These are phyloP conservation scores for Acanthosoma haemorrhoidale DNA, from an alignment of 2,888 invertebrate genomes.

Conservation along the genomic window DNA sequence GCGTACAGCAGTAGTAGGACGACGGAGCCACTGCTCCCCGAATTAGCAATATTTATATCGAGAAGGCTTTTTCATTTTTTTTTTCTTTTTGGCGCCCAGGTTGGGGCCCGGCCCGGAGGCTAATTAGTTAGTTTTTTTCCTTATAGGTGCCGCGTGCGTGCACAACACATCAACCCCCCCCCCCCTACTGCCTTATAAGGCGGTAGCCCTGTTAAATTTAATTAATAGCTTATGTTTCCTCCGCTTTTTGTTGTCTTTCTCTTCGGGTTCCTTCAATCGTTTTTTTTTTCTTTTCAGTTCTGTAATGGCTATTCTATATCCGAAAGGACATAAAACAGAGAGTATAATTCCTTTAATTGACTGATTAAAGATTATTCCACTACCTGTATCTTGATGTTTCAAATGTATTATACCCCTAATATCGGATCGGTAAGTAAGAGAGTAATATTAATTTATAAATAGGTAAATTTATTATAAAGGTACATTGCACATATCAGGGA, in stretches of 20 bases:
- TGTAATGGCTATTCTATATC: not conserved
- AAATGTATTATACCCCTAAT: too few species aligned
- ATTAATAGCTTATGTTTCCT: slow-evolving; percentile 9
- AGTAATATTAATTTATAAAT: too few species aligned
- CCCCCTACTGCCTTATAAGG: not conserved
- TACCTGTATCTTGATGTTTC: too few species aligned
- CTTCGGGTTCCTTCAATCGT: not conserved
- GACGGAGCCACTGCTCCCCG: not conserved
- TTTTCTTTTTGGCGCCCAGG: slow-evolving; percentile 9
- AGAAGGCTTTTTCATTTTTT: too few species aligned
- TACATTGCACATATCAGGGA: too few species aligned
- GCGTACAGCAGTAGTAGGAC: slow-evolving; percentile 9
- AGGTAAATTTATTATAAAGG: too few species aligned
- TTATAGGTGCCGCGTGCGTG: slow-evolving; percentile 10
- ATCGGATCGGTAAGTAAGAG: too few species aligned
- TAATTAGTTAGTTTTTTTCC: slow-evolving; percentile 5
- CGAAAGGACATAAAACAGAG: too few species aligned
- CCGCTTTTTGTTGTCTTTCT: slow-evolving; percentile 1
- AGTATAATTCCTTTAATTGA: too few species aligned
- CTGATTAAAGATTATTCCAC: too few species aligned
- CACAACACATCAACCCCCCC: slow-evolving; percentile 11
- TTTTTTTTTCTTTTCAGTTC: not conserved
- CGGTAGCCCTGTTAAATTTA: not conserved
- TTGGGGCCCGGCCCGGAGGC: not conserved
- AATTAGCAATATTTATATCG: slow-evolving; percentile 12